A percentile compares a stretch with the other conserved stretches of the same genome.
Evolutionary conservation across 1,140 invertebrate genomes (phyloP).

Genomic region (Agrypnia vestita): DNA sequence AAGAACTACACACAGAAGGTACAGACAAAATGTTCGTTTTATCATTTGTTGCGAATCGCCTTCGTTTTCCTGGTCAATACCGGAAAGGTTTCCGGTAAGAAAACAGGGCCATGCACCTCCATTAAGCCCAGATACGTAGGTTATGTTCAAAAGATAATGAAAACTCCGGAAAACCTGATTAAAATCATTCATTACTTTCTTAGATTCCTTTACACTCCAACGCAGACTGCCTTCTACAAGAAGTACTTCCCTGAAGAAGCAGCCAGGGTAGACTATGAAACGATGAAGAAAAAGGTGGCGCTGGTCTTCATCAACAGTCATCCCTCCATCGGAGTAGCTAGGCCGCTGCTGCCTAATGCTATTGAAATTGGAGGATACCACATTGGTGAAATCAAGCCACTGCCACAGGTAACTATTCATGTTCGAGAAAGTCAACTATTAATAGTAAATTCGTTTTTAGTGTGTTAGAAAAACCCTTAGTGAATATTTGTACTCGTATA

Average conservation of each 20-base stretch:
- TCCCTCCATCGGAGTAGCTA: conserved; percentile 43
- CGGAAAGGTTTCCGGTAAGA: no score
- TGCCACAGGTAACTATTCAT: conserved; percentile 41
- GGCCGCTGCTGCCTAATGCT: conserved; percentile 53
- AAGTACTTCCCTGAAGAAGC: conserved; percentile 52
- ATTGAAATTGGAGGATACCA: conserved; percentile 56
- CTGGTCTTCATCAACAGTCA: conserved; percentile 50
- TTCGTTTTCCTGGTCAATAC: no score
- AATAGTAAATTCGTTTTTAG: no score
- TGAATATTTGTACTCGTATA: no score
- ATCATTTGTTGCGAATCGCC: no score
- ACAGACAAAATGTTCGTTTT: no score
- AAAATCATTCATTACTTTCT: not conserved
- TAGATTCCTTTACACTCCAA: conserved; percentile 33
- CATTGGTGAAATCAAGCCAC: conserved; percentile 44
- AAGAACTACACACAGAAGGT: no score
- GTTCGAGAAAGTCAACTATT: no score
- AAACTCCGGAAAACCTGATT: not conserved
- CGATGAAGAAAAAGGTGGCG: conserved; percentile 40
- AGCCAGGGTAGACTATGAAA: conserved; percentile 26
- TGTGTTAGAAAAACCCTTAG: no score
- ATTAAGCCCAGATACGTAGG: no score
- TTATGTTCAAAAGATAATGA: not conserved
- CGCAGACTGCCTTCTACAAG: conserved; percentile 42
- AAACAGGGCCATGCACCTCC: no score